Percentiles rank a stretch among this genome's conserved stretches.
phyloP scores from a whole-genome alignment of 2,888 invertebrate genomes.

The Argyresthia albistria region DNA sequence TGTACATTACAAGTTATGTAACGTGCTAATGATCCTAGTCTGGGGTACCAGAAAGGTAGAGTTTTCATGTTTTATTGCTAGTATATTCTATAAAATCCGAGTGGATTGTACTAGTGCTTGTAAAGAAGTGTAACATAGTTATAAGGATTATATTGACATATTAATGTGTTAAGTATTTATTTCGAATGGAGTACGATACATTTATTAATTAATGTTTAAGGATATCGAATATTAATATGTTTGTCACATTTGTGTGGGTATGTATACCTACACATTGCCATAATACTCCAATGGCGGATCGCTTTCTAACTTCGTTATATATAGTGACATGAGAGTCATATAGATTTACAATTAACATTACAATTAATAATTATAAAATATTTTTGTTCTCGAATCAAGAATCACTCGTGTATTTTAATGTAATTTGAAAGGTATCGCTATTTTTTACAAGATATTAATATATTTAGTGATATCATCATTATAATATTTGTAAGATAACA shows the following conservation, averaged over 20 bases:
- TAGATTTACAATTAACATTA: constrained; percentile 57
- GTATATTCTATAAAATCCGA: constrained; percentile 18
- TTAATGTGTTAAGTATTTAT: constrained; percentile 67
- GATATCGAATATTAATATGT: neutral
- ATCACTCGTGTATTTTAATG: constrained; percentile 46
- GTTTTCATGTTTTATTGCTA: constrained; percentile 27
- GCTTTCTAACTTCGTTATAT: constrained; percentile 43
- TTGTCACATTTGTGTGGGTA: constrained; percentile 4
- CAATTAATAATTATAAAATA: constrained; percentile 36
- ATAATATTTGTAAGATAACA: constrained; percentile 33
- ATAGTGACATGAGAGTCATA: constrained; percentile 47
- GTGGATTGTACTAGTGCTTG: constrained; percentile 45
- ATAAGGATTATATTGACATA: constrained; percentile 56
- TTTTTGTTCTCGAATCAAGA: constrained; percentile 62
- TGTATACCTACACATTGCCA: constrained; percentile 30
- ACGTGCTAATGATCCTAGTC: constrained; percentile 1
- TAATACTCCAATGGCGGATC: constrained; percentile 31
- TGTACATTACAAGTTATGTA: constrained; percentile 11
- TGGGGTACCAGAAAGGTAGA: constrained; percentile 26
- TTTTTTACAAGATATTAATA: constrained; percentile 48
- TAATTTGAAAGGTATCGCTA: constrained; percentile 60
- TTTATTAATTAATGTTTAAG: constrained; percentile 19
- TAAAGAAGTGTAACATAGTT: constrained; percentile 52
- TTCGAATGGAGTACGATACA: constrained; percentile 43
- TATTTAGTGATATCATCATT: constrained; percentile 8